Base-by-base conservation (phyloP, 1,140 invertebrate genomes). In the Batillaria attramentaria region DNA sequence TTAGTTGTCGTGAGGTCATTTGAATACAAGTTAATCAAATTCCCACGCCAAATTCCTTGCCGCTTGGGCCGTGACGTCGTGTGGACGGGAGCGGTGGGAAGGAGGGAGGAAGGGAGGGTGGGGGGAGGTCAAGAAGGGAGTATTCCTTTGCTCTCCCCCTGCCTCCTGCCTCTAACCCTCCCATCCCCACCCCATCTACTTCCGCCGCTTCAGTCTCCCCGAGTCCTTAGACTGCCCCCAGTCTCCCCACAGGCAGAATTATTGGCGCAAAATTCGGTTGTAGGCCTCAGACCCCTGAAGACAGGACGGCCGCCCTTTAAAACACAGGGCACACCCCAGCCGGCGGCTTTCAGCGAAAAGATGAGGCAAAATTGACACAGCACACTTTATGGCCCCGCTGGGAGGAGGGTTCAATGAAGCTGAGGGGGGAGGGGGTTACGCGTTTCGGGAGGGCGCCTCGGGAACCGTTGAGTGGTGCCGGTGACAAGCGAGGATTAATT, bases 1-100 rank as follows among this genome's bases (percentile, higher is more conserved):
- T 79, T 79, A 79, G 54, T 41, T 65, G 57, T n/a, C 57, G 43
- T 50, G 70, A 54, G 72, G 78, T 79, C 78, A 79, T 79, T 79
- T 79, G 72, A 79, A 73, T 62, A 66, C 41, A 74, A 79, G 70
- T 79, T 79, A 79, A 79, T 79, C 78, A 79, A 79, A 79, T 79
- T 79, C 72, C 70, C 24, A 31, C 54, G 72, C 78, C 57, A 68
- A 79, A 39, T 46, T 72, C 68, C 28, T 41, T 35, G 50, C 46
- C 72, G 33, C 72, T 41, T n/a, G n/a, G n/a, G n/a, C n/a, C n/a
- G n/a, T n/a, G n/a, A n/a, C n/a, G n/a, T n/a, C n/a, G n/a, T n/a
- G n/a, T n/a, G 62, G 62, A 35, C 31, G n/a, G 62, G 3, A 24
- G 28, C 10, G 62, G 62, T 33, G 62, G 28, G 28, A 20, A 31